These are phyloP conservation scores for Melanogrammus aeglefinus DNA, from an alignment of 2,797 vertebrate species.

Conservation along the genomic window DNA sequence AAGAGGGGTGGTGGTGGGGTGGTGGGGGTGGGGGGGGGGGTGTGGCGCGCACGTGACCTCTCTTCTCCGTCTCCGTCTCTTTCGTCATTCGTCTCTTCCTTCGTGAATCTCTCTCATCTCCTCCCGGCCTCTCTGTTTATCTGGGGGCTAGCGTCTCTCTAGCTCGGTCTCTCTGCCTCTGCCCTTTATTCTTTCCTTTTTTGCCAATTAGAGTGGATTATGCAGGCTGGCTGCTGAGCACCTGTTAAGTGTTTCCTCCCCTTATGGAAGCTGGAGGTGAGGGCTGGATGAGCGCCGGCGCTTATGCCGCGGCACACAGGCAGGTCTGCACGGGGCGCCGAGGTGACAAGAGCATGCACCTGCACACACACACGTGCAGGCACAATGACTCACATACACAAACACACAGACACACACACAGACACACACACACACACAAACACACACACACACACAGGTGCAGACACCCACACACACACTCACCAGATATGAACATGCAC, in stretches of 20 bases:
- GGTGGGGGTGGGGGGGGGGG: no score
- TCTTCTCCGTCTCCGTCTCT: background rate
- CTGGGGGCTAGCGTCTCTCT: background rate
- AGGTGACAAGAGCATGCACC: background rate
- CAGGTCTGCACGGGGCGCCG: background rate
- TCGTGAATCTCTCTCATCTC: slow-evolving; percentile 30
- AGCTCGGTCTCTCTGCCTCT: slow-evolving; percentile 25
- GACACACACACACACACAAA: slow-evolving; percentile 6
- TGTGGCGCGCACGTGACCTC: no score
- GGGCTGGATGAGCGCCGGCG: slow-evolving; percentile 36
- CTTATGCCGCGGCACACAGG: slow-evolving; percentile 26
- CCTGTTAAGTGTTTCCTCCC: slow-evolving; percentile 62
- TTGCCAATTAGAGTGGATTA: slow-evolving; percentile 62
- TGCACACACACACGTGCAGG: background rate
- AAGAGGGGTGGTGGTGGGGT: no score
- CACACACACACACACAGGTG: slow-evolving; percentile 1
- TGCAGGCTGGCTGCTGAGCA: slow-evolving; percentile 50
- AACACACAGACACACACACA: slow-evolving; percentile 9
- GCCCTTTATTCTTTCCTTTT: slow-evolving; percentile 28
- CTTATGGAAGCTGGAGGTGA: slow-evolving; percentile 58
- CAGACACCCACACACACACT: no score
- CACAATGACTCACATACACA: background rate
- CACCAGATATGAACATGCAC: no score
- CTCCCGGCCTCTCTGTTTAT: slow-evolving; percentile 11
- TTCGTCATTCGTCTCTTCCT: background rate